Evolutionary conservation across 2,888 invertebrate species (phyloP).

Genomic region (Nineta flava): DNA sequence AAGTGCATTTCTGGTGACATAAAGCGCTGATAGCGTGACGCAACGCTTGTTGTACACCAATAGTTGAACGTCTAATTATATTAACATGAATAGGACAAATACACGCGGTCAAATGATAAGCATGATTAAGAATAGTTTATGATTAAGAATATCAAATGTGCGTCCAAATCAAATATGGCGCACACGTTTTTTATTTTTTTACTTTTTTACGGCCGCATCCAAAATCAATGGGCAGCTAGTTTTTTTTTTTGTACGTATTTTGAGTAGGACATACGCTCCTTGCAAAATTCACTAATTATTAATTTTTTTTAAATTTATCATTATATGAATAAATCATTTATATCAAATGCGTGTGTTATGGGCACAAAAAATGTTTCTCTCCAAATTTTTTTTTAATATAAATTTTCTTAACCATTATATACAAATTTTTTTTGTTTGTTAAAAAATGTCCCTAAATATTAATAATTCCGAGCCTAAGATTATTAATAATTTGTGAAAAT

Average conservation of each 20-base stretch:
- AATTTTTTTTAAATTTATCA: constrained; percentile 9
- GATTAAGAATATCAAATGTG: constrained; percentile 7
- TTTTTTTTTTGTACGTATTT: constrained; percentile 28
- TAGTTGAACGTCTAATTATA: constrained; percentile 17
- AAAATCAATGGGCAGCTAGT: not conserved
- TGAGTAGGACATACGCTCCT: constrained; percentile 28
- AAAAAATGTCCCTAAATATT: constrained; percentile 47
- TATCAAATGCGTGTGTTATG: not conserved
- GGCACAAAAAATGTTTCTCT: constrained; percentile 3
- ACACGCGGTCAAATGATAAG: constrained; percentile 9
- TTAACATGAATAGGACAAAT: constrained; percentile 8
- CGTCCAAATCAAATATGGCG: not conserved
- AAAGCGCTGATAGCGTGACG: constrained; percentile 18
- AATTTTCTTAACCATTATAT: constrained; percentile 27
- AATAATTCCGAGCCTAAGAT: constrained; percentile 44
- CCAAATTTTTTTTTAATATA: not conserved
- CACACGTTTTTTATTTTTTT: not conserved
- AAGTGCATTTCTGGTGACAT: not conserved
- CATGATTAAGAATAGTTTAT: constrained; percentile 9
- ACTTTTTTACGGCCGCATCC: not conserved
- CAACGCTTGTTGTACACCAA: constrained; percentile 34
- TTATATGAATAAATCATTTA: not conserved
- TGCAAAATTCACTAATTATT: constrained; percentile 25
- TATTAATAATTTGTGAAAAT: constrained; percentile 17
- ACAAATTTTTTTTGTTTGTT: constrained; percentile 40